Conservation (phyloP, 2,797 vertebrate genomes). For the Rhincodon typus region DNA sequence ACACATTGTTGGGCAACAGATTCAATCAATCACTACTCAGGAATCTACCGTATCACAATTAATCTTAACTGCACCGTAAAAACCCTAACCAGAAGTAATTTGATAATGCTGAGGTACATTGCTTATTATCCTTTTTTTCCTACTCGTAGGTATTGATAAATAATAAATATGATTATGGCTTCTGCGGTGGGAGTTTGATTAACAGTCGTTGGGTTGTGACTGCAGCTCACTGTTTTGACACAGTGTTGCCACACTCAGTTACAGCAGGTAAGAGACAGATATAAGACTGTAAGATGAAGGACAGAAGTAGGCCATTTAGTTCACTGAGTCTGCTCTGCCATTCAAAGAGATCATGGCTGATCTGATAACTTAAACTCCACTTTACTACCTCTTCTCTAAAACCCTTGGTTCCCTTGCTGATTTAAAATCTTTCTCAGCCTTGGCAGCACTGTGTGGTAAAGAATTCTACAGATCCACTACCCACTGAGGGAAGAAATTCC, state of each 20-base stretch:
- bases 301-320: too few relatives aligned
- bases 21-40: neutral
- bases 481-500: too few relatives aligned
- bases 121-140: neutral
- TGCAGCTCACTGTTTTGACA: constrained; percentile 51
- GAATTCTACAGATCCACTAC: too few relatives aligned
- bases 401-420: too few relatives aligned
- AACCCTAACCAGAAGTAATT: neutral
- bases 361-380: too few relatives aligned
- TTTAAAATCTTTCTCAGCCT: too few relatives aligned
- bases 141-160: constrained; percentile 46
- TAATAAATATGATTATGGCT: constrained; percentile 39
- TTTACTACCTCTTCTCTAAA: too few relatives aligned
- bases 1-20: neutral
- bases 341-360: too few relatives aligned
- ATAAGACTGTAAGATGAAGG: too few relatives aligned
- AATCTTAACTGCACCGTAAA: neutral
- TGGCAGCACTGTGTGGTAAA: too few relatives aligned
- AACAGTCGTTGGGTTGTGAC: constrained; percentile 51
- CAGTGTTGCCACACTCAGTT: constrained; percentile 40
- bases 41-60: neutral
- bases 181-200: constrained; percentile 52
- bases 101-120: neutral
- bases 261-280: constrained; percentile 44
- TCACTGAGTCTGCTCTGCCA: too few relatives aligned